These are phyloP conservation scores for Lates calcarifer DNA, from an alignment of 2,113 vertebrate species.

Conservation along the genomic window DNA sequence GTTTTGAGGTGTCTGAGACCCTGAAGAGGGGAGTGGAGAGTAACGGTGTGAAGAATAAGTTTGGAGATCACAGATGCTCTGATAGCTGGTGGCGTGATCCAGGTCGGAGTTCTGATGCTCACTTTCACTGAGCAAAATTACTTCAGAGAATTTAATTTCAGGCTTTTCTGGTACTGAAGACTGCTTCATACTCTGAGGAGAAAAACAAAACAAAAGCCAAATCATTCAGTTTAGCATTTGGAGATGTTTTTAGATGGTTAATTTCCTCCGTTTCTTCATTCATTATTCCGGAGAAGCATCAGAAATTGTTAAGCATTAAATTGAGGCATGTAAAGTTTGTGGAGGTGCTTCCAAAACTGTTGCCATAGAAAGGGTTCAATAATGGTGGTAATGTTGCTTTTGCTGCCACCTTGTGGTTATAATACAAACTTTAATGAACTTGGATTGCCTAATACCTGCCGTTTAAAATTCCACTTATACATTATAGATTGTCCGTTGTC, in stretches of 20 bases:
- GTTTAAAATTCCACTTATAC: too few relatives aligned
- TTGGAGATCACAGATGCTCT: neutral
- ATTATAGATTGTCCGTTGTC: neutral
- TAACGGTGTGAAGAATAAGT: neutral
- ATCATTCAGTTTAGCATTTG: neutral
- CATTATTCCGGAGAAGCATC: neutral
- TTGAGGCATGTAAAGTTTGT: neutral
- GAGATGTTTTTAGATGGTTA: neutral
- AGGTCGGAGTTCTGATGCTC: neutral
- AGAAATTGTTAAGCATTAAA: neutral
- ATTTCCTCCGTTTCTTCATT: neutral
- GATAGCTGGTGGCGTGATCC: slow-evolving; percentile 12
- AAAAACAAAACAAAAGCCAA: neutral
- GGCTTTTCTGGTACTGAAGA: neutral
- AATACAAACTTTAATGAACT: too few relatives aligned
- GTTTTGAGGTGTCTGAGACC: neutral
- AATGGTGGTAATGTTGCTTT: neutral
- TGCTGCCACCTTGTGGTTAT: slow-evolving; percentile 25
- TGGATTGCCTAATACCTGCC: neutral
- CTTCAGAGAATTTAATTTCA: slow-evolving; percentile 27
- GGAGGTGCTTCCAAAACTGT: neutral
- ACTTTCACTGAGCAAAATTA: slow-evolving; percentile 25
- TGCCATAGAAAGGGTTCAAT: neutral
- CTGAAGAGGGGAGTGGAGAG: neutral
- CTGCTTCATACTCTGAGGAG: slow-evolving; percentile 33